Evolutionary conservation across 2,797 vertebrate species (phyloP), one percentile per base, ranked within the genome.

Genomic region (Squalus acanthias): DNA sequence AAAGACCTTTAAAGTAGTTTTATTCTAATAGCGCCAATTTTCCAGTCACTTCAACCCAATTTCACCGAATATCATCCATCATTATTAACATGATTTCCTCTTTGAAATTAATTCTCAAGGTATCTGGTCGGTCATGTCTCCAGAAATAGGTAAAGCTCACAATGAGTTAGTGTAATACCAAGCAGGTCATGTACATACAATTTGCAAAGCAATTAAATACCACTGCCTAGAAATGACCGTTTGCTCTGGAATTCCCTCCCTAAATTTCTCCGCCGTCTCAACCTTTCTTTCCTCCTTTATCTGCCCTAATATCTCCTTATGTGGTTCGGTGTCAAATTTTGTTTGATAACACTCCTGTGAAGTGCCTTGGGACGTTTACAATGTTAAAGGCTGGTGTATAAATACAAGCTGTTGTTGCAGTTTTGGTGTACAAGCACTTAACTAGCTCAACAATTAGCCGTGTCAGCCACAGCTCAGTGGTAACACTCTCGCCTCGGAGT

Each of bases 11-110:
- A 57, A 72, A 95, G 39, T 76, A 50, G 7, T 95, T 60, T 76
- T 76, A 57, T 76, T 95, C 94, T 95, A 95, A 95, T 95, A 26
- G 50, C 67, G 60, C 72, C 50, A 53, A 76, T 76, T 95, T 95
- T 95, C 94, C 69, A 72, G 29, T 50, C 67, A 33, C 26, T 57
- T 57, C 69, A 95, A 76, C 24, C 94, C 29, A 91, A 95, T 57
- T 76, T 57, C 53, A 8, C 70, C 33, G 5, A 53, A 95, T 95
- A 76, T 57, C 53, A 95, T 95, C 94, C 69, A 74, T 95, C 94
- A 95, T 74, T 53, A 33, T 95, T 95, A 33, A 69, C 46, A 95
- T 57, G 10, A 72, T 33, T 95, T 74, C 50, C 94, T 50, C 50
- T 95, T 50, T 57, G 24, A 39, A 95, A 53, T 29, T 93, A 57